Evolutionary conservation across 2,797 vertebrate species (phyloP).

Genomic region (Coregonus sp.): DNA sequence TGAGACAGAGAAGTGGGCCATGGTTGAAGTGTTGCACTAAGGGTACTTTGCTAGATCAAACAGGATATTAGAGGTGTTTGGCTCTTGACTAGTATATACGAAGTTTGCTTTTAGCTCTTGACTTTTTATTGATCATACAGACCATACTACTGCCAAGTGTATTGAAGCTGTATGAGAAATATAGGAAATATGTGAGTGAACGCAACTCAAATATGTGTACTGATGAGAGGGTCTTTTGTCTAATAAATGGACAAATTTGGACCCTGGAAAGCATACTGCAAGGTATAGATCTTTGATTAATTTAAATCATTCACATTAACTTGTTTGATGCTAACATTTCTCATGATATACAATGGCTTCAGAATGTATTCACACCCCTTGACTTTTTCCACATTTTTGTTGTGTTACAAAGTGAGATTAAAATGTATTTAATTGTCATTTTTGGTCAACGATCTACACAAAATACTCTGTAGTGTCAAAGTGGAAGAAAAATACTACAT

Average conservation of each 20-base stretch:
- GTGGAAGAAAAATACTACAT: no score
- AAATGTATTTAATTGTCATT: no score
- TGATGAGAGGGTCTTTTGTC: not conserved
- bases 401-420: no score
- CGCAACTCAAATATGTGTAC: not conserved
- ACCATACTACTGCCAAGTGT: not conserved
- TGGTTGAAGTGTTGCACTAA: not conserved
- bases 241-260: not conserved
- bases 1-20: not conserved
- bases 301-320: not conserved
- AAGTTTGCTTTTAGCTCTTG: not conserved
- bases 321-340: not conserved
- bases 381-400: no score
- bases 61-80: not conserved
- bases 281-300: not conserved
- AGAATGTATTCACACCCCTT: no score
- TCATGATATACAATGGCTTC: not conserved
- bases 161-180: not conserved
- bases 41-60: not conserved
- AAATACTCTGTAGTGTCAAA: no score
- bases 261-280: not conserved
- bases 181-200: not conserved
- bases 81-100: not conserved
- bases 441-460: no score
- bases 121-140: not conserved